These are phyloP conservation scores for Amniataba percoides DNA, from an alignment of 2,797 vertebrate genomes.

Conservation along the genomic window DNA sequence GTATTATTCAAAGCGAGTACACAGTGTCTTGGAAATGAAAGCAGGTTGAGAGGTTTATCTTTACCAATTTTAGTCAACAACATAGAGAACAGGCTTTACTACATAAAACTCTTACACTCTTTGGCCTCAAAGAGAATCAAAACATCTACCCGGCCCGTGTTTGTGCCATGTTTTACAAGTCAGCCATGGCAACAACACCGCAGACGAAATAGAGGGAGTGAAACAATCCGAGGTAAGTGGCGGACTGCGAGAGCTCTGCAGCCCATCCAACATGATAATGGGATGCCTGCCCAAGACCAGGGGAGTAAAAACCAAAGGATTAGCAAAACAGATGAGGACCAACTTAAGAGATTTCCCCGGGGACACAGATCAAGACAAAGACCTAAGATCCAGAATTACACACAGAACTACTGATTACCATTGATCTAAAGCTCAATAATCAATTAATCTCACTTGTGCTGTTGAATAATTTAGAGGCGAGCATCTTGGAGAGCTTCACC, in stretches of 20 bases:
- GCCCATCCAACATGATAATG: constrained; percentile 58
- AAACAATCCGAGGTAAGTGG: constrained; percentile 15
- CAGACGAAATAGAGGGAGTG: not conserved
- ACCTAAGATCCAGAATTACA: constrained; percentile 65
- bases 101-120: constrained; percentile 24
- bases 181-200: not conserved
- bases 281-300: constrained; percentile 34
- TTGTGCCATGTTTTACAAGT: not conserved
- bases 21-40: constrained; percentile 42
- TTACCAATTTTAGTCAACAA: constrained; percentile 12
- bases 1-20: constrained; percentile 58
- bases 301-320: constrained; percentile 52
- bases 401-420: constrained; percentile 72
- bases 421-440: constrained; percentile 78
- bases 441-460: constrained; percentile 71
- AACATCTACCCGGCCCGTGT: constrained; percentile 7
- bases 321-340: constrained; percentile 69
- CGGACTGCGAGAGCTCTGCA: constrained; percentile 22
- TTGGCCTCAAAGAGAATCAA: constrained; percentile 23
- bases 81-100: constrained; percentile 14
- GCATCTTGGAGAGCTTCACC: constrained; percentile 45
- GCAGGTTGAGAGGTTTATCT: constrained; percentile 45
- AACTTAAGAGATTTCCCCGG: constrained; percentile 65
- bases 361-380: constrained; percentile 65
- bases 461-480: constrained; percentile 67